Evolutionary conservation across 2,797 vertebrate species (phyloP), one percentile per base, ranked within the genome.

Genomic region (Protonibea diacanthus): DNA sequence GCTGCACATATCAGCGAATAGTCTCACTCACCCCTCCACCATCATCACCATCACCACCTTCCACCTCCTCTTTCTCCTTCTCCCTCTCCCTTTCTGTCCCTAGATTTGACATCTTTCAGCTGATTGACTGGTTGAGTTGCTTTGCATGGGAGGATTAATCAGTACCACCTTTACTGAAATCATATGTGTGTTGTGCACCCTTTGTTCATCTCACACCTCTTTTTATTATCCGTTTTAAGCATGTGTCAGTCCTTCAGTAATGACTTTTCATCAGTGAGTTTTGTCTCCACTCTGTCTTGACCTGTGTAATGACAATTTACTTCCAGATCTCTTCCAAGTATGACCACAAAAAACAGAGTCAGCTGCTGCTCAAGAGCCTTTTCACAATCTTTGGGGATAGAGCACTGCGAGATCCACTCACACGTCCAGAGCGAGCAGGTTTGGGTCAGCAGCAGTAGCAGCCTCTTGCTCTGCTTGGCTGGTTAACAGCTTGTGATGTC

Each of bases 401-500:
- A 79, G 79, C 61, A 38, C 45, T 13, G 63, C 0, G 74, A 38
- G 33, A 74, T 85, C 83, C 69, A 73, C 53, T 82, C 55, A 6
- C 81, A 57, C 64, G 53, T 84, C 85, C 81, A 78, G 73, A 76
- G 85, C 25, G 6, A 77, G 71, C 67, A 78, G 80, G 88, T 86
- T 89, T 71, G 81, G 91, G 90, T 93, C 91, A 91, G 85, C 82
- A 90, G 88, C 88, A 60, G 78, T 57, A 86, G 85, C 87, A 87
- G 93, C 90, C 86, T 88, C 81, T 56, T 88, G 89, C 88, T 89
- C 90, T 91, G 92, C 90, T 91, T 93, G 89, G 86, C 91, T 95
- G 94, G 90, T 91, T 90, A 89, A 88, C 91, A 93, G 94, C 88
- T 91, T 93, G 92, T 94, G 92, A 94, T 94, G 95, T 96, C 95